Evolutionary conservation across 2,888 invertebrate genomes (phyloP), one percentile per base, ranked within the genome.

Genomic region (Craniophora ligustri): DNA sequence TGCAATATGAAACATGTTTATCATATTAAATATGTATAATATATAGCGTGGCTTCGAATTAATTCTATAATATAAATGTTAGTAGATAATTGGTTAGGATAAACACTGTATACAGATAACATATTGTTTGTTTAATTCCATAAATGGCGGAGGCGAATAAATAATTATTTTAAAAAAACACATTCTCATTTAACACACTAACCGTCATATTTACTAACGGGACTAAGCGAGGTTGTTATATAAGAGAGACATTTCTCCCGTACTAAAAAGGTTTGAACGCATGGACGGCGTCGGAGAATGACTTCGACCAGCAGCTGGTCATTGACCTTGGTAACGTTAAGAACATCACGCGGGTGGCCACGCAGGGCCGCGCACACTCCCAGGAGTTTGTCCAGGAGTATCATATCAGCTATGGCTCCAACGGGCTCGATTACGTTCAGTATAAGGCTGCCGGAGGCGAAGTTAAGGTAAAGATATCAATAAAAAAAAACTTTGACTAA

Each of bases 351-450:
- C 94, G 96, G 67, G 96, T 99, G 55, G 96, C 97, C 69, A 97
- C 98, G 18, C 98, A 98, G 87, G 99, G 99, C 70, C 95, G 98
- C 51, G 96, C 97, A 2, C 97, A 97, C 82, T 97, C 97, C 63
- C 95, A 96, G 77, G 98, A 99, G 89, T 99, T 95, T 93, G 98
- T 99, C 53, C 97, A 97, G 88, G 98, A 99, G 89, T 99, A 97
- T 90, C 96, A 96, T 84, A 96, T 99, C 83, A 97, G 98, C 91
- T 99, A 98, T 92, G 98, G 98, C 67, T 96, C 97, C 76, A 98
- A 98, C 82, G 98, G 97, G 63, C 95, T 96, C 79, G 98, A 98
- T 92, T 98, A 96, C 91, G 96, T 97, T 55, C 96, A 96, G 85
- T 98, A 97, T 91, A 98, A 98, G 94, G 98, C 98, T 71, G 95